Conservation (phyloP, 1,140 invertebrate genomes). For the Leucophenga varia region DNA sequence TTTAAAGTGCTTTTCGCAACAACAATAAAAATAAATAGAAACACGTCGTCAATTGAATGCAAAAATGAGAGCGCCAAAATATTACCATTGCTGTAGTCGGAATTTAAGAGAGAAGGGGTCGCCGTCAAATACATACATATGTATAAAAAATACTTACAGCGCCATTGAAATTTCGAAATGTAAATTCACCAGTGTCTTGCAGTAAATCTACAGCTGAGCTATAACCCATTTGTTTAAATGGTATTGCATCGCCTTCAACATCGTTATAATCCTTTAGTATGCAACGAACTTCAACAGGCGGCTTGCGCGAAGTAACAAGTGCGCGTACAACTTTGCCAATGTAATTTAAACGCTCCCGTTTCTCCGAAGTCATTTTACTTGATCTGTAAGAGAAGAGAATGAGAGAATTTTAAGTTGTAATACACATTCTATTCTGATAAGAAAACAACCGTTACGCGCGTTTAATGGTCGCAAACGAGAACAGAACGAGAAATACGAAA, state of each 20-base stretch:
- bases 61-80: too few species aligned
- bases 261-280: conserved; percentile 30
- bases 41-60: too few species aligned
- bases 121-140: neutral
- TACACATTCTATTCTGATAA: too few species aligned
- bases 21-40: too few species aligned
- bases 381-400: conserved; percentile 1
- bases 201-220: conserved; percentile 22
- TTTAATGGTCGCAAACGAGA: too few species aligned
- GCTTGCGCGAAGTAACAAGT: conserved; percentile 37
- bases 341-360: conserved; percentile 15
- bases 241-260: conserved; percentile 28
- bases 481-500: too few species aligned
- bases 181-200: conserved; percentile 29
- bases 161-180: conserved; percentile 13
- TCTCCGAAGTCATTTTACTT: neutral
- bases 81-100: too few species aligned
- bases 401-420: neutral
- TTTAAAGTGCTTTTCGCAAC: too few species aligned
- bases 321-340: conserved; percentile 35
- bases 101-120: neutral
- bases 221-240: conserved; percentile 29
- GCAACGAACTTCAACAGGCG: conserved; percentile 22
- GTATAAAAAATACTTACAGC: conserved; percentile 29
- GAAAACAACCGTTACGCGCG: too few species aligned